These are phyloP conservation scores for Phylloscopus whistleri DNA, from an alignment of 2,113 vertebrate genomes.

Conservation along the genomic window DNA sequence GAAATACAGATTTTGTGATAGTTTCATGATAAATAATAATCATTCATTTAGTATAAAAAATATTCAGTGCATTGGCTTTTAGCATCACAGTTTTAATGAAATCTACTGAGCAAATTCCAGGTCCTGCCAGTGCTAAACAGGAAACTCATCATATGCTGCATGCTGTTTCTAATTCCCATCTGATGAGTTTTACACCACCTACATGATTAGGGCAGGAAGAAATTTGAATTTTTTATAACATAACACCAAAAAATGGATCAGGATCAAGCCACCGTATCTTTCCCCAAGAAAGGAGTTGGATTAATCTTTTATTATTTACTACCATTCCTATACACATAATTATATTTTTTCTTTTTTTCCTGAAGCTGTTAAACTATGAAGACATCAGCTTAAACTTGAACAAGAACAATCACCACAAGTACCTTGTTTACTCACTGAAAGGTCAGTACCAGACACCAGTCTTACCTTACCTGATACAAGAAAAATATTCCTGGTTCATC, in stretches of 20 bases:
- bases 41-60: not conserved
- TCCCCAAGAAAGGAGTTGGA: not conserved
- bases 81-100: not conserved
- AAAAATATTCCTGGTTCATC: not conserved
- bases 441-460: not conserved
- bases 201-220: not conserved
- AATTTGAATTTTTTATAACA: not conserved
- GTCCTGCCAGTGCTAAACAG: not conserved
- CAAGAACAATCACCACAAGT: not conserved
- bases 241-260: not conserved
- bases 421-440: not conserved
- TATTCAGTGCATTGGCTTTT: not conserved
- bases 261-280: not conserved
- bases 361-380: not conserved
- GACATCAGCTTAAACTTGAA: not conserved
- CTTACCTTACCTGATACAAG: not conserved
- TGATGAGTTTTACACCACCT: not conserved
- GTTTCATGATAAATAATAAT: not conserved
- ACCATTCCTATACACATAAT: not conserved
- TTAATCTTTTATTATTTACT: not conserved
- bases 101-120: not conserved
- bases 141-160: not conserved
- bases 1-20: not conserved
- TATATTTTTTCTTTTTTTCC: not conserved
- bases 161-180: not conserved